These are phyloP conservation scores for Drosophila hydei DNA, from an alignment of 1,140 invertebrate genomes.

Conservation along the genomic window DNA sequence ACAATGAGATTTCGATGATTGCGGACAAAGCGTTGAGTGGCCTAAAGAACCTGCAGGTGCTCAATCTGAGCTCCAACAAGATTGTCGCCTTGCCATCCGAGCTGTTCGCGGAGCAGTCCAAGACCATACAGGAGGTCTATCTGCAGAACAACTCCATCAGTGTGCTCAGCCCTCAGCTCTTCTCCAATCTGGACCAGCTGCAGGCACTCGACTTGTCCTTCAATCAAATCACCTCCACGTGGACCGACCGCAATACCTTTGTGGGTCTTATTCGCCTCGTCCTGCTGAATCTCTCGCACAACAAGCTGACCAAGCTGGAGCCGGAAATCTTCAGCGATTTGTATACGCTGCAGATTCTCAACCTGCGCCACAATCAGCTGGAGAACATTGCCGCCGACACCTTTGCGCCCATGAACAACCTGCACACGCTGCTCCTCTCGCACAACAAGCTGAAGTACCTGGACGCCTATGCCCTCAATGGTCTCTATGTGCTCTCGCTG, in stretches of 20 bases:
- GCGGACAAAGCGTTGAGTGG: conserved; percentile 92
- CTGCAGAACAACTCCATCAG: conserved; percentile 95
- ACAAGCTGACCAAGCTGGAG: conserved; percentile 91
- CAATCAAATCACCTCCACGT: conserved; percentile 93
- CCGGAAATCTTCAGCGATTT: conserved; percentile 91
- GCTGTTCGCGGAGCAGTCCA: conserved; percentile 90
- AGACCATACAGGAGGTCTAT: conserved; percentile 93
- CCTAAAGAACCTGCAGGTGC: conserved; percentile 90
- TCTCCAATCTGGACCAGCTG: conserved; percentile 93
- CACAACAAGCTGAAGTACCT: conserved; percentile 91
- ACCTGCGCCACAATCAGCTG: conserved; percentile 91
- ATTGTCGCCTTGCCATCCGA: conserved; percentile 93
- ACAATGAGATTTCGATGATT: conserved; percentile 94
- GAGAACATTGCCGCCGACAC: conserved; percentile 91
- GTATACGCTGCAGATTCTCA: conserved; percentile 92
- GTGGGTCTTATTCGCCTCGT: conserved; percentile 94
- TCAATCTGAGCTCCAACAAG: conserved; percentile 94
- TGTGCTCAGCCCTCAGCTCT: conserved; percentile 91
- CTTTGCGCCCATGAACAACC: conserved; percentile 92
- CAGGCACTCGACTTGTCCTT: conserved; percentile 93
- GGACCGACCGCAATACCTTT: conserved; percentile 93
- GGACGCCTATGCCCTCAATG: conserved; percentile 91
- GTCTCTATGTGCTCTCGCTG: conserved; percentile 90
- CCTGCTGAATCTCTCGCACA: conserved; percentile 93
- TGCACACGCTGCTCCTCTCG: conserved; percentile 91